A percentile compares a stretch with the other conserved stretches of the same genome.
phyloP scores from a whole-genome alignment of 2,113 vertebrate species.

The Macaca mulatta region DNA sequence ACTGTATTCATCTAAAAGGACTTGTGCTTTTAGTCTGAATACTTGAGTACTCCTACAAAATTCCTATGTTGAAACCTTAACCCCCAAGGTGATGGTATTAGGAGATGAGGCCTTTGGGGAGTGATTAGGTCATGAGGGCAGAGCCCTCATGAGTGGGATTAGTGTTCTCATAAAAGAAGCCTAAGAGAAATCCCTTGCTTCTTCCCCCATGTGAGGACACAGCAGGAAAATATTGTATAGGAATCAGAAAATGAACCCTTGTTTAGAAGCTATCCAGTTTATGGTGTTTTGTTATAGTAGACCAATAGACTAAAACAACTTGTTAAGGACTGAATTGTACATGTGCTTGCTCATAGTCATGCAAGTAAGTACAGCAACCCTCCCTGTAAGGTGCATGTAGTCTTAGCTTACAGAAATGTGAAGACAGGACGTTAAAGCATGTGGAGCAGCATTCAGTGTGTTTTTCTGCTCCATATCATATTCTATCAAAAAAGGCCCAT shows the following conservation, averaged over 20 bases:
- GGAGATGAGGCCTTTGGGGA: neutral
- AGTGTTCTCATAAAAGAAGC: neutral
- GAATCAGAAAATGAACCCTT: neutral
- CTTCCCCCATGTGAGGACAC: neutral
- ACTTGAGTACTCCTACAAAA: accelerated
- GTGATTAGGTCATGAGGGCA: neutral
- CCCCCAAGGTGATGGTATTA: neutral
- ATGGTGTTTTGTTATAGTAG: neutral
- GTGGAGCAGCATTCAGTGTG: accelerated
- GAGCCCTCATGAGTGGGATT: neutral
- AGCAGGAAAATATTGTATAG: neutral
- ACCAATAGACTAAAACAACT: neutral
- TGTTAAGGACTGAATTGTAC: neutral
- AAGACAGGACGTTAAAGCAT: neutral
- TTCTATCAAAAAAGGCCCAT: neutral
- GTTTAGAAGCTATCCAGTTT: neutral
- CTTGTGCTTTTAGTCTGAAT: neutral
- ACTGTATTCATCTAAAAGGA: neutral
- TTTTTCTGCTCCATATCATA: neutral
- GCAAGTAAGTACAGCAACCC: neutral
- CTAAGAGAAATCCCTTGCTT: neutral
- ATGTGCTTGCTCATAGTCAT: neutral
- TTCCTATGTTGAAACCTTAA: neutral
- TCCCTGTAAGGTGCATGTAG: neutral
- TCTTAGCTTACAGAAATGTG: neutral